Evolutionary conservation across 1,140 invertebrate species (phyloP).

Genomic region (Magallana gigas): DNA sequence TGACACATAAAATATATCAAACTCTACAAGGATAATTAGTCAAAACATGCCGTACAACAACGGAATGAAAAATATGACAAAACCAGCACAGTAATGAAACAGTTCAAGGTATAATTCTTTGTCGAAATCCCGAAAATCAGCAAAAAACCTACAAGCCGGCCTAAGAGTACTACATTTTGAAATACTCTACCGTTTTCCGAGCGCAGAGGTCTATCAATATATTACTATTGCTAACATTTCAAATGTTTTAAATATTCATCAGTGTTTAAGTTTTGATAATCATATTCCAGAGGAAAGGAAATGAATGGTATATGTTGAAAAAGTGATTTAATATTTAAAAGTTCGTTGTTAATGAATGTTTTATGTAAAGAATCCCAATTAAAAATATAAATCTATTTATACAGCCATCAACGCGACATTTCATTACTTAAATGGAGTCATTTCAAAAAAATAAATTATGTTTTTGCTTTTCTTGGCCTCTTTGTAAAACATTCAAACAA

Average conservation of each 20-base stretch:
- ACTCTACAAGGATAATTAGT: constrained; percentile 1
- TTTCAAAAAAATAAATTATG: background rate
- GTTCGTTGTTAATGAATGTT: background rate
- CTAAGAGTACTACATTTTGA: too few species aligned
- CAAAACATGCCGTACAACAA: background rate
- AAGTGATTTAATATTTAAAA: background rate
- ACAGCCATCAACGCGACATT: background rate
- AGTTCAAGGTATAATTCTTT: background rate
- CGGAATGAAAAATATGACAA: background rate
- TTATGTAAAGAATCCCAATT: constrained; percentile 22
- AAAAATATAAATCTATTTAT: background rate
- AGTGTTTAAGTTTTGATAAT: too few species aligned
- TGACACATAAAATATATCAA: constrained; percentile 25
- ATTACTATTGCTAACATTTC: too few species aligned
- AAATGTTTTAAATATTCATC: too few species aligned
- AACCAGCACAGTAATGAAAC: background rate
- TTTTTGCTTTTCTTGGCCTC: background rate
- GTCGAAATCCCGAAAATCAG: background rate
- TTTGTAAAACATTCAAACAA: background rate
- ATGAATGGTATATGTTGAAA: background rate
- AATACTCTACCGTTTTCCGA: too few species aligned
- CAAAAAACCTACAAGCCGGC: too few species aligned
- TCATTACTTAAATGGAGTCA: background rate
- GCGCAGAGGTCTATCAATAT: too few species aligned
- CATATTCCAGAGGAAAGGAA: background rate